A percentile compares a stretch with the other conserved stretches of the same genome.
phyloP scores from a whole-genome alignment of 2,888 invertebrate genomes.

The Koerneria pararmatus region DNA sequence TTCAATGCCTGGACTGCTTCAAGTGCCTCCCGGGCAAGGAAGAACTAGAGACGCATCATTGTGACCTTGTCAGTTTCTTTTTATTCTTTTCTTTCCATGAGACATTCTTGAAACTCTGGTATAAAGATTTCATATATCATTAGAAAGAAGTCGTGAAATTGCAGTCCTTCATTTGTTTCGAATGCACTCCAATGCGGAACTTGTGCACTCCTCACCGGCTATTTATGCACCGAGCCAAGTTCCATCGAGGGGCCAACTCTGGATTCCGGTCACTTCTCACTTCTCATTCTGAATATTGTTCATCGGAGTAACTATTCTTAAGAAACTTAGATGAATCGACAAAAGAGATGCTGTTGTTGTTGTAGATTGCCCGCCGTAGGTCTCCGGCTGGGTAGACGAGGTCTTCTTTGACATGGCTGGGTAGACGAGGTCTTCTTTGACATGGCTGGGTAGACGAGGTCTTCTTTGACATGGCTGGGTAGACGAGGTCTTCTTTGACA shows the following conservation, averaged over 20 bases:
- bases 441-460: too few relatives aligned
- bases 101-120: neutral
- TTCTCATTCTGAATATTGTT: too few relatives aligned
- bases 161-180: slow-evolving; percentile 55
- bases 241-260: slow-evolving; percentile 49
- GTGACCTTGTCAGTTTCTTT: slow-evolving; percentile 48
- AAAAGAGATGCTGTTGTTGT: too few relatives aligned
- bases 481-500: too few relatives aligned
- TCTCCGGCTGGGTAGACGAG: too few relatives aligned
- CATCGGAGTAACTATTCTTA: too few relatives aligned
- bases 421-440: too few relatives aligned
- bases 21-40: slow-evolving; percentile 47
- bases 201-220: slow-evolving; percentile 48
- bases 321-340: too few relatives aligned
- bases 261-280: slow-evolving; percentile 56
- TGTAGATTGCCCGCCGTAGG: too few relatives aligned
- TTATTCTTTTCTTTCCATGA: neutral
- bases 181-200: slow-evolving; percentile 57
- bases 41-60: slow-evolving; percentile 46
- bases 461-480: too few relatives aligned
- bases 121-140: neutral
- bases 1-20: slow-evolving; percentile 58
- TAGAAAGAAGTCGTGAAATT: neutral
- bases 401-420: too few relatives aligned
- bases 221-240: slow-evolving; percentile 38